Evolutionary conservation across 2,113 vertebrate species (phyloP).

Genomic region (Pristiophorus japonicus): DNA sequence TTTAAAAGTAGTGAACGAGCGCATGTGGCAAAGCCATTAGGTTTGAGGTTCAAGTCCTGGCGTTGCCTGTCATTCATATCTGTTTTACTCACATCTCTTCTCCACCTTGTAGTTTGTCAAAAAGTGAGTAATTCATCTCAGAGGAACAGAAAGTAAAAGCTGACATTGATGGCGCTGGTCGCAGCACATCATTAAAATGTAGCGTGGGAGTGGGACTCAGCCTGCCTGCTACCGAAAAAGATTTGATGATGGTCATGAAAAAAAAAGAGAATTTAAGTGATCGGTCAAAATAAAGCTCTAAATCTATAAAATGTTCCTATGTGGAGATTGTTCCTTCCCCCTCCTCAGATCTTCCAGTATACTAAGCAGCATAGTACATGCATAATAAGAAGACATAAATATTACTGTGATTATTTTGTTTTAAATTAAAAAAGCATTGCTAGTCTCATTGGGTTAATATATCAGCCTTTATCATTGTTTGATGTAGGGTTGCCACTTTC

Average conservation of each 20-base stretch:
- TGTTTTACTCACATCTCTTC: background rate
- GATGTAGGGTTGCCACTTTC: background rate
- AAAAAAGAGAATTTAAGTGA: background rate
- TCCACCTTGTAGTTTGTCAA: background rate
- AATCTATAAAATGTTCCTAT: background rate
- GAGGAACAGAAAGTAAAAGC: background rate
- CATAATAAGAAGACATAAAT: too few relatives aligned
- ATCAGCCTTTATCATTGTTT: background rate
- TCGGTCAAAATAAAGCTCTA: conserved; percentile 1
- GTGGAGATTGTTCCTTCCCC: background rate
- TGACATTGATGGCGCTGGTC: background rate
- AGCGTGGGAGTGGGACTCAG: background rate
- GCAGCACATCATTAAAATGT: background rate
- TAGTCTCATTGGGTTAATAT: background rate
- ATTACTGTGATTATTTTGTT: background rate
- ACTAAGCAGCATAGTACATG: background rate
- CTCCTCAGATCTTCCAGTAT: background rate
- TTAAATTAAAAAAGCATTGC: background rate
- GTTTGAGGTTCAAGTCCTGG: background rate
- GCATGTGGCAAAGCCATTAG: background rate
- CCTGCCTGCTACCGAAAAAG: background rate
- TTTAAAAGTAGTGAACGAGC: background rate
- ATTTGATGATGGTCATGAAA: background rate
- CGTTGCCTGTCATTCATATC: background rate
- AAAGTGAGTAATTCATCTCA: background rate